Evolutionary conservation across 2,888 invertebrate species (phyloP), one percentile per base, ranked within the genome.

Genomic region (Eupithecia subumbrata): DNA sequence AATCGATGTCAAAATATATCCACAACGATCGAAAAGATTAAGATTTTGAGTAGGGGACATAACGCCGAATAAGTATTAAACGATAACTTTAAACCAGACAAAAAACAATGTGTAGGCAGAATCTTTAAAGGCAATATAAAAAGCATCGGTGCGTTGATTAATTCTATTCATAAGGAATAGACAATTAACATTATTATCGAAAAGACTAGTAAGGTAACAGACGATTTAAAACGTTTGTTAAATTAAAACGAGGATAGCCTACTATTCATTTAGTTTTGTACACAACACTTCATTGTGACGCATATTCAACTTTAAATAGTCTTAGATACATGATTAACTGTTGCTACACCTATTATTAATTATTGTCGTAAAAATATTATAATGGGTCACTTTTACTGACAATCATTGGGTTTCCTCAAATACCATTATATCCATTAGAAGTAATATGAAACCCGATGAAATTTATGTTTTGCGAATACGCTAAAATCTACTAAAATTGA

Each of bases 291-390:
- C 22, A 83, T 76, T 78, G 79, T 87, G 88, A 89, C 88, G 89
- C 84, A 86, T 82, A 83, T 83, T 43, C 69, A 73, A 78, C 75
- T 83, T 82, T 77, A 80, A 83, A 82, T 83, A 82, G 79, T 81
- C 71, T 71, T 77, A 71, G 12, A 80, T 69, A n/a, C 72, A 88
- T 87, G 4, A 88, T 89, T 89, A 89, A 89, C 85, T 89, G 89
- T 76, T 83, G 79, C 85, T 84, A 78, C 80, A 82, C 77, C 18
- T 74, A 70, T 71, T 68, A 80, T 79, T 71, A 73, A 66, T 78
- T 80, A 74, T 78, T 79, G 76, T 75, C 74, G 72, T 80, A 78
- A 73, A 75, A 60, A 67, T 73, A 76, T 71, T 66, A 71, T 64
- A 73, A 45, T 63, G 11, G 3, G 12, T 40, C 40, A 64, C 18